Base-by-base conservation (phyloP, 92 coral and sea anemone species). In the Plumapathes pennacea region DNA sequence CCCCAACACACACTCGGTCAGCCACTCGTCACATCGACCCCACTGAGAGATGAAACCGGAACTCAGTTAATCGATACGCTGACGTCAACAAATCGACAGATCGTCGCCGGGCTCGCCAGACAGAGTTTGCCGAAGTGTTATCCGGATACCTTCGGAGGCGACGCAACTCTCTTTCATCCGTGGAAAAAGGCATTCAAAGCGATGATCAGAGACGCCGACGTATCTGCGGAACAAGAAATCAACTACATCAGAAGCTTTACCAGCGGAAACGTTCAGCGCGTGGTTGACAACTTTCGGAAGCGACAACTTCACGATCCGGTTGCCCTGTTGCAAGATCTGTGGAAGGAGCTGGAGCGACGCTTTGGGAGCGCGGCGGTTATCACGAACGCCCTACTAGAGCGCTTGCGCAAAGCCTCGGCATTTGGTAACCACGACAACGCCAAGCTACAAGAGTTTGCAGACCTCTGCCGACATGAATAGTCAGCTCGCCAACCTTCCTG, bases 111-210 rank as follows among this genome's bases (percentile, higher is more conserved):
- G 31, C 43, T 61, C 18, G 72, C 63, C 0, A 50, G 53, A 24
- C 72, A 72, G 51, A 62, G 54, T 29, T 39, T 72, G 12, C 80
- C 63, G 22, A 72, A 61, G 41, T 72, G 80, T 23, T 72, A 50
- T 15, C 72, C 80, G 13, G 72, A 72, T 39, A 43, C 30, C 13
- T 72, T 72, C 29, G 18, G 31, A 13, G 80, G 72, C n/a, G 71
- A 61, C 55, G 41, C 72, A 12, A 61, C 72, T 5, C 79, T 71
- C 46, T 71, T 71, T 54, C 71, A 71, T 27, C 62, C 79, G 24
- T 72, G 80, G 80, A 71, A 71, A 58, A 18, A 31, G 9, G 65
- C 74, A n/a, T 78, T 78, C 41, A 21, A 62, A 50, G 80, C 73
- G 1, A 71, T 78, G 80, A 56, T 78, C 21, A 17, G 18, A 25